Conservation (phyloP, 2,797 vertebrate species). For the Neosilurus mollespiculum region DNA sequence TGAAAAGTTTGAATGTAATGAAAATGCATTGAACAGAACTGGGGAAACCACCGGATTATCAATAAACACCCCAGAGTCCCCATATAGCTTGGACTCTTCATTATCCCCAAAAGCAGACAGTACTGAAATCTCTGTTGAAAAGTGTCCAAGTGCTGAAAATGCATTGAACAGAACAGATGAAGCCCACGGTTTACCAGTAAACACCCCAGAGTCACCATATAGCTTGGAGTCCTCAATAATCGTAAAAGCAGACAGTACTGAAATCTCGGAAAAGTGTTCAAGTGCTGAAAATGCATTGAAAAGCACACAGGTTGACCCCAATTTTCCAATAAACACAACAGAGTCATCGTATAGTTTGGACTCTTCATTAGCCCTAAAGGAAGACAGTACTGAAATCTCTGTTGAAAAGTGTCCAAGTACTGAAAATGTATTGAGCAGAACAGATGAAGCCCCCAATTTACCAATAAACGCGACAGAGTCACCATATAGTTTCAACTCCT, state of each 20-base stretch:
- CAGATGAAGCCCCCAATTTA: not conserved
- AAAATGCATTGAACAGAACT: not conserved
- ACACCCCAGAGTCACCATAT: not conserved
- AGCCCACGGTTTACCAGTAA: not conserved
- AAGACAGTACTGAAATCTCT: not conserved
- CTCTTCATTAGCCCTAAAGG: not conserved
- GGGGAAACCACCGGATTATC: slow-evolving; percentile 3
- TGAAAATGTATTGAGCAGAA: not conserved
- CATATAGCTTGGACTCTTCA: slow-evolving; percentile 32
- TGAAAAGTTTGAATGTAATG: not conserved
- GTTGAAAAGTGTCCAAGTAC: too few species aligned
- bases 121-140: too few species aligned
- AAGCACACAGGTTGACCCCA: too few species aligned
- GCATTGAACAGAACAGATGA: not conserved
- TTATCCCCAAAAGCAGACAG: not conserved
- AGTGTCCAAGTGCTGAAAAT: not conserved
- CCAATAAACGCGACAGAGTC: slow-evolving; percentile 12
- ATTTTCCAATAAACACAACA: too few species aligned
- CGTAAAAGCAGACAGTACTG: too few species aligned
- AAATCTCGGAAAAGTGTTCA: too few species aligned
- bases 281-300: too few species aligned
- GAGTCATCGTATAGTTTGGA: too few species aligned
- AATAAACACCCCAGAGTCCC: not conserved
- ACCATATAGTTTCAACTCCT: not conserved
- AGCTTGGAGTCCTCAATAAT: too few species aligned